phyloP scores from a whole-genome alignment of 2,888 invertebrate species.

The Peribatodes rhomboidaria region DNA sequence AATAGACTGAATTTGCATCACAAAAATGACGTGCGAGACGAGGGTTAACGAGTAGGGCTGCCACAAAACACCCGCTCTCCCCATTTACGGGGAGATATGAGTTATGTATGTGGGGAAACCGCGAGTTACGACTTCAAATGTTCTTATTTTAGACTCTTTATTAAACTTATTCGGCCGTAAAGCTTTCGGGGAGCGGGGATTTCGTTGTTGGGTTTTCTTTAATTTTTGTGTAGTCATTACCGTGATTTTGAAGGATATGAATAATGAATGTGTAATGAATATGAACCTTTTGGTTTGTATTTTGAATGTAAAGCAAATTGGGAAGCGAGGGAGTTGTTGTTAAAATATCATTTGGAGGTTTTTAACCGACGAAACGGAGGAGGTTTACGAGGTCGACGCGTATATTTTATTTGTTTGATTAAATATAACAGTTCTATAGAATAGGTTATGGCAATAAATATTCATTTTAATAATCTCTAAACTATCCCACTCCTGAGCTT shows the following conservation, averaged over 20 bases:
- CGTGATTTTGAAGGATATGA: conserved; percentile 7
- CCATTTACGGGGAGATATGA: conserved; percentile 35
- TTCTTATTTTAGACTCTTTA: conserved; percentile 45
- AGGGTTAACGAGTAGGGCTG: conserved; percentile 43
- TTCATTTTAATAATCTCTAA: too few relatives aligned
- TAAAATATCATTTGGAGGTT: too few relatives aligned
- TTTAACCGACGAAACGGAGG: too few relatives aligned
- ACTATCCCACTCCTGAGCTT: too few relatives aligned
- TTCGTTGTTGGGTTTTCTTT: conserved; percentile 17
- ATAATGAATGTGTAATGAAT: conserved; percentile 3
- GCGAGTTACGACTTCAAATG: conserved; percentile 38
- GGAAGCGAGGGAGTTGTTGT: too few relatives aligned
- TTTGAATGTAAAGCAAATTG: not conserved
- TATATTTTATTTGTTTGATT: too few relatives aligned
- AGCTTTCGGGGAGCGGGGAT: conserved; percentile 23
- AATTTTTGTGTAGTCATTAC: conserved; percentile 13
- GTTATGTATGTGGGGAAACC: conserved; percentile 39
- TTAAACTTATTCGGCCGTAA: conserved; percentile 39
- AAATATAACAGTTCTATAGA: too few relatives aligned
- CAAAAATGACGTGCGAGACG: conserved; percentile 40
- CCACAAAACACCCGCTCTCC: conserved; percentile 36
- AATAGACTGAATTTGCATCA: conserved; percentile 45
- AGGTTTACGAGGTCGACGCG: too few relatives aligned
- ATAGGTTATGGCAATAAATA: too few relatives aligned
- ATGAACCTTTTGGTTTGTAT: not conserved